Conservation (phyloP, 1,140 invertebrate genomes). For the Neuroterus valhalla region DNA sequence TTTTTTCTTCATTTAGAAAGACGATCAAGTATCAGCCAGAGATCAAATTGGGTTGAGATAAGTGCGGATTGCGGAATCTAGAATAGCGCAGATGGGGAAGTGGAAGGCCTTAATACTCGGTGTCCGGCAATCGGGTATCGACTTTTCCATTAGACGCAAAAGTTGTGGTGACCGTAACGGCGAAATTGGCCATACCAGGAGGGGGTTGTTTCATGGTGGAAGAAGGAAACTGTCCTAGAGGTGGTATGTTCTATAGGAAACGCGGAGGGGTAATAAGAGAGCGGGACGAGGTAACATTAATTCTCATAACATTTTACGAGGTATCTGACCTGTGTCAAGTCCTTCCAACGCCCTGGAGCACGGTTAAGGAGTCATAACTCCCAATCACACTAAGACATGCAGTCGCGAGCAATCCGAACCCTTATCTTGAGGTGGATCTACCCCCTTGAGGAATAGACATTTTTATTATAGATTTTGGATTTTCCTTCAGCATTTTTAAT, state of each 20-base stretch:
- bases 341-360: slow-evolving; percentile 66
- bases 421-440: slow-evolving; percentile 42
- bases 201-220: slow-evolving; percentile 43
- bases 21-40: not conserved
- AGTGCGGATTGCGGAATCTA: slow-evolving; percentile 22
- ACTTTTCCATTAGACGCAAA: slow-evolving; percentile 71
- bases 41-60: slow-evolving; percentile 32
- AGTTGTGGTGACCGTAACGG: slow-evolving; percentile 68
- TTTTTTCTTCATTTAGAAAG: slow-evolving; percentile 1
- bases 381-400: slow-evolving; percentile 74
- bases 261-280: slow-evolving; percentile 46
- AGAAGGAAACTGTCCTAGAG: slow-evolving; percentile 37
- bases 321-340: slow-evolving; percentile 74
- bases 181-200: slow-evolving; percentile 66
- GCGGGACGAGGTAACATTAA: slow-evolving; percentile 65
- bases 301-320: slow-evolving; percentile 75
- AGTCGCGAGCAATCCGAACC: slow-evolving; percentile 63
- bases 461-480: slow-evolving; percentile 35
- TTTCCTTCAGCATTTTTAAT: not conserved
- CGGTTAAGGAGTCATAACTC: slow-evolving; percentile 74
- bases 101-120: slow-evolving; percentile 45
- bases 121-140: slow-evolving; percentile 69
- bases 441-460: slow-evolving; percentile 42
- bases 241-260: slow-evolving; percentile 33
- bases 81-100: slow-evolving; percentile 43